A percentile compares a stretch with the other conserved stretches of the same genome.
These are phyloP conservation scores for Aplysia californica DNA, from an alignment of 1,140 invertebrate genomes.

Conservation along the genomic window DNA sequence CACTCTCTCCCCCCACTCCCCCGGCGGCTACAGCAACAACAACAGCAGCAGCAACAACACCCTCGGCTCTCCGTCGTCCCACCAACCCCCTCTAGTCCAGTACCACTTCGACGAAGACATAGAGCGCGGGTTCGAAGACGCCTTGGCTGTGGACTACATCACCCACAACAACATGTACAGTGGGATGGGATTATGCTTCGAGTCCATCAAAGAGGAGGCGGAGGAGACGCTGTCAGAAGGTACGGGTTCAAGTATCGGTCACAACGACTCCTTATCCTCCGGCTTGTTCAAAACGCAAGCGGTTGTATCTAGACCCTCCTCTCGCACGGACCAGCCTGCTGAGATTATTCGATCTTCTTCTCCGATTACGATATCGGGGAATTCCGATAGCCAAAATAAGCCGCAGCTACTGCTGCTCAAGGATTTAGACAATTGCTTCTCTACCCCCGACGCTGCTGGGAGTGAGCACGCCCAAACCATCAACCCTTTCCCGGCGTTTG, in stretches of 20 bases:
- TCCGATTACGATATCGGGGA: not conserved
- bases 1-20: too few relatives aligned
- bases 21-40: too few relatives aligned
- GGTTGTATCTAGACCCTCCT: not conserved
- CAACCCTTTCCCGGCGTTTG: not conserved
- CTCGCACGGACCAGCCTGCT: not conserved
- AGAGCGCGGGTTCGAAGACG: slow-evolving; percentile 35
- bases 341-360: not conserved
- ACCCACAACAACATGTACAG: slow-evolving; percentile 18
- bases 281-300: not conserved
- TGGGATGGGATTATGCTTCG: slow-evolving; percentile 33
- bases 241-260: not conserved
- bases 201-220: slow-evolving; percentile 37
- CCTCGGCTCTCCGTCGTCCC: too few relatives aligned
- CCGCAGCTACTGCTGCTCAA: not conserved
- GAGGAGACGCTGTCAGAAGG: slow-evolving; percentile 30
- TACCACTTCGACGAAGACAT: slow-evolving; percentile 36
- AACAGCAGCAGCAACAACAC: too few relatives aligned
- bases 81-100: not conserved
- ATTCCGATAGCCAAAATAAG: not conserved
- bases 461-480: not conserved
- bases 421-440: too few relatives aligned
- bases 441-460: too few relatives aligned
- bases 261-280: not conserved
- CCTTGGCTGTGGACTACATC: slow-evolving; percentile 18